phyloP scores from a whole-genome alignment of 2,797 vertebrate species.

The Acanthurus leucopareius region DNA sequence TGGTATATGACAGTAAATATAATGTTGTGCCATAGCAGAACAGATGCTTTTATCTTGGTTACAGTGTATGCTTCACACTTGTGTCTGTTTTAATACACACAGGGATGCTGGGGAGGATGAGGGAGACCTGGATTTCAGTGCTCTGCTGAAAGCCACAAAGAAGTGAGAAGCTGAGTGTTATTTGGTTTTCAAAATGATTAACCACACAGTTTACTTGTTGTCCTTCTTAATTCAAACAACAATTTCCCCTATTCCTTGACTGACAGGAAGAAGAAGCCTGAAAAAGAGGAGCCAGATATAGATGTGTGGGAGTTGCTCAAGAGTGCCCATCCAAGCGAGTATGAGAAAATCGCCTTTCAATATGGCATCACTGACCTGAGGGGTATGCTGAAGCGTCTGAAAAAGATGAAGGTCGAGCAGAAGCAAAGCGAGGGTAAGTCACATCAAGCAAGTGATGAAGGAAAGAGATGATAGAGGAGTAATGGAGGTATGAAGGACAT shows the following conservation, averaged over 20 bases:
- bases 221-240: not conserved
- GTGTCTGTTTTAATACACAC: slow-evolving; percentile 35
- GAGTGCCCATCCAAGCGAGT: slow-evolving; percentile 92
- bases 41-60: slow-evolving; percentile 1
- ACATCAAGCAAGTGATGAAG: not conserved
- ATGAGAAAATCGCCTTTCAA: slow-evolving; percentile 93
- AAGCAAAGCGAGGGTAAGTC: slow-evolving; percentile 87
- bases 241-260: slow-evolving; percentile 12
- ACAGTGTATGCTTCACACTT: not conserved
- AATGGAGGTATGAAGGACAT: slow-evolving; percentile 12
- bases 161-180: slow-evolving; percentile 79
- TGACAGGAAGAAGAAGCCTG: slow-evolving; percentile 81
- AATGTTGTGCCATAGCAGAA: slow-evolving; percentile 20
- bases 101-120: slow-evolving; percentile 86
- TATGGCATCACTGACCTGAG: slow-evolving; percentile 95
- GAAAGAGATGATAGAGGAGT: not conserved
- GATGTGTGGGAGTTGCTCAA: slow-evolving; percentile 93
- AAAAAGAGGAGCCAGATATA: slow-evolving; percentile 77
- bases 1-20: not conserved
- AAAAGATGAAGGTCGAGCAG: slow-evolving; percentile 89
- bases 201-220: not conserved
- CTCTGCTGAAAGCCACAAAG: slow-evolving; percentile 90
- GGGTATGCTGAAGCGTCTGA: slow-evolving; percentile 94
- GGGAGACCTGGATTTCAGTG: slow-evolving; percentile 92
- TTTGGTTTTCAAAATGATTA: slow-evolving; percentile 20